phyloP scores from a whole-genome alignment of 2,888 invertebrate genomes.

The Machimus rusticus region DNA sequence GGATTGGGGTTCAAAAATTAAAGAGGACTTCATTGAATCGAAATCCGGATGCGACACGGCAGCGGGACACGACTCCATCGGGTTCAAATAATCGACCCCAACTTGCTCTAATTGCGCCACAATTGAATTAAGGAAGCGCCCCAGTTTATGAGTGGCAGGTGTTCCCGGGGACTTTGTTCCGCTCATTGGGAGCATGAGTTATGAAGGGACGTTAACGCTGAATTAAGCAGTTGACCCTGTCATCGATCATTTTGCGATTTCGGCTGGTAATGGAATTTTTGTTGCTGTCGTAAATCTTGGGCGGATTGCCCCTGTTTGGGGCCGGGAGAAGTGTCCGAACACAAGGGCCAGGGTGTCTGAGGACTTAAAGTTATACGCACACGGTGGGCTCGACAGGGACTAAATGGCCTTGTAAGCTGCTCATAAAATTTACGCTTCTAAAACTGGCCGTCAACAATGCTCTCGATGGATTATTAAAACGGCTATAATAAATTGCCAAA shows the following conservation, averaged over 20 bases:
- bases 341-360: background rate
- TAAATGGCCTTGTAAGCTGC: background rate
- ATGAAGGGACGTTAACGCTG: background rate
- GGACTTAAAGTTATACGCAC: background rate
- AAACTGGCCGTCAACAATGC: background rate
- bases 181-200: background rate
- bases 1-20: background rate
- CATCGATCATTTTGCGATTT: background rate
- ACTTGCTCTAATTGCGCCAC: background rate
- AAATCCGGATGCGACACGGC: background rate
- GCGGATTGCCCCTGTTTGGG: background rate
- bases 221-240: background rate
- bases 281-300: background rate
- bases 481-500: background rate
- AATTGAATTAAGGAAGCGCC: background rate
- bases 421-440: background rate
- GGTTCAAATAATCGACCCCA: background rate
- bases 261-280: background rate
- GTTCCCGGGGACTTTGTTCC: background rate
- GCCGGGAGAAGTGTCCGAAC: background rate
- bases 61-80: background rate
- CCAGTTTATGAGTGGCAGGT: background rate
- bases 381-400: background rate
- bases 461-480: background rate
- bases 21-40: background rate